Base-by-base conservation (phyloP, 2,797 vertebrate species). In the Hippoglossus hippoglossus region DNA sequence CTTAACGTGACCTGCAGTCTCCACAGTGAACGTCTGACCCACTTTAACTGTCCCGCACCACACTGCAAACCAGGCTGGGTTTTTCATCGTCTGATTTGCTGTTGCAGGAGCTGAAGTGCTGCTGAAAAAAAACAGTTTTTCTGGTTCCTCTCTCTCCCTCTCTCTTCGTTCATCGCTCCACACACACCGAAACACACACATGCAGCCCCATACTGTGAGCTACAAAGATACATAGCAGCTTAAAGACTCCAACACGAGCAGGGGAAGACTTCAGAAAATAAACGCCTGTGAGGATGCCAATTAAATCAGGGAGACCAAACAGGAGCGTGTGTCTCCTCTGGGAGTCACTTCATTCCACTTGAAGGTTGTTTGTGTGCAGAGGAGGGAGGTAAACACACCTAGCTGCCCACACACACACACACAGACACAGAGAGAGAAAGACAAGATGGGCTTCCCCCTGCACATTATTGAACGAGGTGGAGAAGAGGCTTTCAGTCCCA, bases 11-110 rank as follows among this genome's bases (percentile, higher is more conserved):
- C 36, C 41, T 6, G 41, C 58, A 46, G 26, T 86, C 84, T 61
- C 74, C 76, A 64, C 67, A 75, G 58, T 57, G 90, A 69, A 88
- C 82, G 90, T 80, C 68, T 91, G 80, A 90, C 85, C 83, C 68
- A 13, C 10, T 71, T 79, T 62, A 49, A 46, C 49, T 21, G 71
- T 53, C 56, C 71, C 46, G 41, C 74, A 60, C 54, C 65, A 55
- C 77, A 75, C 80, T 15, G 36, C 12, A 39, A 34, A 34, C 67
- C 63, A 74, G 44, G 28, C 26, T n/a, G 16, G 62, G 55, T 73
- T 77, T 71, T 56, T 1, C 53, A 59, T 69, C 50, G 28, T 59
- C 50, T 26, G 41, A 74, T 78, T 65, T 28, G 41, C 49, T 2
- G 53, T 67, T 77, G 73, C 71, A 4, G 15, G 34, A 63, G 24